Evolutionary conservation across 2,888 invertebrate genomes (phyloP).

Genomic region (Diadromus collaris): DNA sequence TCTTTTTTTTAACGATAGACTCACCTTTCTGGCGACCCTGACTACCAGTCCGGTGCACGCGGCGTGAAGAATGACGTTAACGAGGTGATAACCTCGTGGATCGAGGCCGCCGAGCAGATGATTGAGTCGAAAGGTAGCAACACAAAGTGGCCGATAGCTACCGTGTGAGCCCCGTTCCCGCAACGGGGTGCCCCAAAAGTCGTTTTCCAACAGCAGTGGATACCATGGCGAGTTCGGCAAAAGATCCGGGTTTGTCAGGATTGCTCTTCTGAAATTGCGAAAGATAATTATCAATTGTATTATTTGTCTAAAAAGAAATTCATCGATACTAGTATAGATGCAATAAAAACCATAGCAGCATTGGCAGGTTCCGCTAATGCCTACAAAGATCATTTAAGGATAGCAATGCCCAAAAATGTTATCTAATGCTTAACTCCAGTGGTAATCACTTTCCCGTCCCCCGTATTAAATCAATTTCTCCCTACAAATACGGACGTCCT

Average conservation of each 20-base stretch:
- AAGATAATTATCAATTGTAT: constrained; percentile 17
- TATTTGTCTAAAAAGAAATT: background rate
- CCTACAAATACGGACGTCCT: background rate
- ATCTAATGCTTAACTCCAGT: background rate
- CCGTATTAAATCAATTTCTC: constrained; percentile 17
- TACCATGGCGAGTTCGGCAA: constrained; percentile 91
- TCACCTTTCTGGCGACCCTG: constrained; percentile 86
- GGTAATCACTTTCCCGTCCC: background rate
- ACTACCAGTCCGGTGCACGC: constrained; percentile 92
- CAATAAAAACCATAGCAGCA: background rate
- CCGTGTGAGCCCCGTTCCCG: constrained; percentile 97
- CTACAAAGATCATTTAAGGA: too few relatives aligned
- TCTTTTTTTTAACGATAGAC: constrained; percentile 17
- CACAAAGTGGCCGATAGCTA: constrained; percentile 96
- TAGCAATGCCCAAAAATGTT: too few relatives aligned
- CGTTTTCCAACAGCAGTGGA: constrained; percentile 92
- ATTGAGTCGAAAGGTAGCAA: constrained; percentile 93
- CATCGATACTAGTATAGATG: background rate
- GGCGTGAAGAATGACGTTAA: constrained; percentile 93
- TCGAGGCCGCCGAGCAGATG: constrained; percentile 88
- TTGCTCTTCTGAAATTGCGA: constrained; percentile 90
- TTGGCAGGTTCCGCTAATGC: background rate
- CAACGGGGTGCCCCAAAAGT: constrained; percentile 99
- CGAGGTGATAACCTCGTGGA: constrained; percentile 92
- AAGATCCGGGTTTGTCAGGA: constrained; percentile 96